These are phyloP conservation scores for Microvelia longipes DNA, from an alignment of 1,140 invertebrate genomes.

Conservation along the genomic window DNA sequence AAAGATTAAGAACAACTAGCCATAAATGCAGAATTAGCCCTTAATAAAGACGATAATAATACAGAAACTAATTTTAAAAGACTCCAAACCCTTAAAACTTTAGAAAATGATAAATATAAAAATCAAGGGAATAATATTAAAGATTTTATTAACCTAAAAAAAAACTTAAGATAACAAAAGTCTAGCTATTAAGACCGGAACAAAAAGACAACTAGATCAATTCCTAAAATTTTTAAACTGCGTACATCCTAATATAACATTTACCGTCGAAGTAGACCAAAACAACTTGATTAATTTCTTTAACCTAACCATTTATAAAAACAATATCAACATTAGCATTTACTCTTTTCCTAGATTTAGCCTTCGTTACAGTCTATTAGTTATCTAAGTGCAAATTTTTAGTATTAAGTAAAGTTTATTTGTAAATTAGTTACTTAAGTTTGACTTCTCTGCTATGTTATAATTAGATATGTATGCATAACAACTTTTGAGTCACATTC, in stretches of 20 bases:
- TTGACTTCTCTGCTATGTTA: too few species aligned
- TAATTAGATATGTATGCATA: too few species aligned
- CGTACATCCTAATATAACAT: constrained; percentile 1
- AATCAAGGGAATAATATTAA: neutral
- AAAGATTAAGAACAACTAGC: neutral
- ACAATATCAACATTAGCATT: too few species aligned
- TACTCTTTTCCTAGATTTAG: too few species aligned
- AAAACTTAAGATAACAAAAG: neutral
- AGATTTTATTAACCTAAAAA: neutral
- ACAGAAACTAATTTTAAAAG: neutral
- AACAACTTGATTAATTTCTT: neutral
- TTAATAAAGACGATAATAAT: neutral
- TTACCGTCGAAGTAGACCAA: neutral
- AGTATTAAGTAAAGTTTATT: too few species aligned
- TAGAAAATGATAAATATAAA: neutral
- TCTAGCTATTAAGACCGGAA: neutral
- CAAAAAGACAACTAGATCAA: neutral
- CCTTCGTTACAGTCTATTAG: too few species aligned
- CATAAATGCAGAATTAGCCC: neutral
- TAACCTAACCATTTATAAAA: neutral
- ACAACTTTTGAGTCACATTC: too few species aligned
- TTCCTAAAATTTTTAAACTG: neutral
- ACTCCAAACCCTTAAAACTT: neutral
- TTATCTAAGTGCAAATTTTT: too few species aligned
- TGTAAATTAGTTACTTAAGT: too few species aligned